Conservation (phyloP, 2,888 invertebrate genomes). For the Caenorhabditis imperialis region DNA sequence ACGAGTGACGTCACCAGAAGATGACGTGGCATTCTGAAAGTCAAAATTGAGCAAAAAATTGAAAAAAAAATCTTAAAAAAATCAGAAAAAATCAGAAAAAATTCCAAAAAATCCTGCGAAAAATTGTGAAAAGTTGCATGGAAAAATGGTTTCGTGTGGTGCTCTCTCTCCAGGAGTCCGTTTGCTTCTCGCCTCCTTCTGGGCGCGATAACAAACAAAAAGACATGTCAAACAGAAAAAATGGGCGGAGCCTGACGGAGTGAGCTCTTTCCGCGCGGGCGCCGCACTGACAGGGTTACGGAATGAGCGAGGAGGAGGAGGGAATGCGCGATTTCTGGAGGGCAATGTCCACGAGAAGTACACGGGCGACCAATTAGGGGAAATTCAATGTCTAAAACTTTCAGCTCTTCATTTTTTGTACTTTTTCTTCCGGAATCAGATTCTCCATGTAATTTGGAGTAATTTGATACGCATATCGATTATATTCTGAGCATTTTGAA, state of each 20-base stretch:
- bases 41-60: not conserved
- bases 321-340: too few relatives aligned
- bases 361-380: too few relatives aligned
- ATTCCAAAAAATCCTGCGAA: not conserved
- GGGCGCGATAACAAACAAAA: slow-evolving; percentile 41
- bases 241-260: slow-evolving; percentile 20
- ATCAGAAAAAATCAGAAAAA: not conserved
- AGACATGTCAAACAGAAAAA: slow-evolving; percentile 48
- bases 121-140: too few relatives aligned
- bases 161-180: not conserved
- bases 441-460: too few relatives aligned
- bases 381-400: too few relatives aligned
- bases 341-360: too few relatives aligned
- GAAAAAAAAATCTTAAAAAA: slow-evolving; percentile 1
- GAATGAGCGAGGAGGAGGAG: slow-evolving; percentile 7
- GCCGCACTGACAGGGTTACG: slow-evolving; percentile 19
- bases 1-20: slow-evolving; percentile 17
- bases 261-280: slow-evolving; percentile 20
- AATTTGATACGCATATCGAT: too few relatives aligned
- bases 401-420: too few relatives aligned
- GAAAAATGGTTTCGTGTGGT: too few relatives aligned
- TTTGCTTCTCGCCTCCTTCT: slow-evolving; percentile 19
- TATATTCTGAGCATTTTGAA: too few relatives aligned
- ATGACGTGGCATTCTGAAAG: slow-evolving; percentile 38
- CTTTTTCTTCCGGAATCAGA: too few relatives aligned